Evolutionary conservation across 1,140 invertebrate species (phyloP).

Genomic region (Pygmarrhopalites habei): DNA sequence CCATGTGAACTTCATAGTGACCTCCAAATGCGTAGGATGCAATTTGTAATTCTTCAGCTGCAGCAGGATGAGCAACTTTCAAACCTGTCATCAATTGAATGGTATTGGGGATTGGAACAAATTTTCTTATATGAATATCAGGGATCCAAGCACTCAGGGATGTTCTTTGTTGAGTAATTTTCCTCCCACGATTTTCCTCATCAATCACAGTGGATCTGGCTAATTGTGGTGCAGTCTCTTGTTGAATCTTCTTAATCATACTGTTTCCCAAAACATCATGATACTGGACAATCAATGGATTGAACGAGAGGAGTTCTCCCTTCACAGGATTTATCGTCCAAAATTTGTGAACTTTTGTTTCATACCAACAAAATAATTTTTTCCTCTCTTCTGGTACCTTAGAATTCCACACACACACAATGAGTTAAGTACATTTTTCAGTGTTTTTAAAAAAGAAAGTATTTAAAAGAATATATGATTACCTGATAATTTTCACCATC

Average conservation of each 20-base stretch:
- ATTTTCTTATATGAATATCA: background rate
- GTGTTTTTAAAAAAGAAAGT: too few relatives aligned
- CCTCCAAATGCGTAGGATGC: slow-evolving; percentile 29
- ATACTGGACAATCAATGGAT: slow-evolving; percentile 9
- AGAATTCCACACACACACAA: background rate
- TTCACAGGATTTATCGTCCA: slow-evolving; percentile 23
- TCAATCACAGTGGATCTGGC: slow-evolving; percentile 2
- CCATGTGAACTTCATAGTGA: slow-evolving; percentile 26
- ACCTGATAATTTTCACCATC: slow-evolving; percentile 18
- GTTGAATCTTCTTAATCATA: slow-evolving; percentile 3
- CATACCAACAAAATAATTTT: slow-evolving; percentile 21
- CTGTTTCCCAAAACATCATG: slow-evolving; percentile 9
- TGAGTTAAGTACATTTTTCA: background rate
- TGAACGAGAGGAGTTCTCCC: slow-evolving; percentile 3
- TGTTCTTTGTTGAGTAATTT: background rate
- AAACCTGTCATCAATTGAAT: slow-evolving; percentile 33
- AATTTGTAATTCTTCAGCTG: slow-evolving; percentile 30
- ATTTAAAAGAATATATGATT: too few relatives aligned
- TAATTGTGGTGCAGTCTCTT: background rate
- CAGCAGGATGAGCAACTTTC: slow-evolving; percentile 16
- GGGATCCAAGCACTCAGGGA: slow-evolving; percentile 4
- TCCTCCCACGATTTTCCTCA: background rate
- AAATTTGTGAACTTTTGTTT: background rate
- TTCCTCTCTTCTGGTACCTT: slow-evolving; percentile 8
- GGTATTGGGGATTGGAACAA: slow-evolving; percentile 1